phyloP scores from a whole-genome alignment of 2,888 invertebrate species.

The Heliconius ismenius region DNA sequence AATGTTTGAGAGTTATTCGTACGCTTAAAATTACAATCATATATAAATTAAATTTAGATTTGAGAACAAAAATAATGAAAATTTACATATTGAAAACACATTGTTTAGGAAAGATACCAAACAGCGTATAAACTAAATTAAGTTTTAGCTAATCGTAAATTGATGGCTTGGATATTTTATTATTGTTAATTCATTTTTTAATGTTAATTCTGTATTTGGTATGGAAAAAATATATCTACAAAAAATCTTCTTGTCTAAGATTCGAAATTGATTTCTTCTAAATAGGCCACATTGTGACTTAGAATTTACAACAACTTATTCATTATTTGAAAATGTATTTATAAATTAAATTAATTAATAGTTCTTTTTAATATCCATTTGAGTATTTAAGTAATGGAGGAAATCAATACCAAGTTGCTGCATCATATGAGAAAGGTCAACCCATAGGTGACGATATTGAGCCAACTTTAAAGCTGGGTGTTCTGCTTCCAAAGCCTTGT shows the following conservation, averaged over 20 bases:
- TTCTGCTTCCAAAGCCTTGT: conserved; percentile 83
- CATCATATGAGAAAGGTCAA: conserved; percentile 89
- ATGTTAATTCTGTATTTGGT: no score
- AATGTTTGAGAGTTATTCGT: background rate
- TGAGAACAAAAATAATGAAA: background rate
- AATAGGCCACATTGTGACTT: no score
- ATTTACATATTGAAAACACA: background rate
- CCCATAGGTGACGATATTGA: conserved; percentile 86
- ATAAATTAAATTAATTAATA: background rate
- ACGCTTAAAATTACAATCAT: background rate
- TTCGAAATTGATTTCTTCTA: no score
- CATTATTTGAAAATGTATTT: background rate
- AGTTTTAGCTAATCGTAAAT: no score
- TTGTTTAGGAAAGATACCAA: background rate
- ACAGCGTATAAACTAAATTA: no score
- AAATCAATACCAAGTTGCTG: conserved; percentile 83
- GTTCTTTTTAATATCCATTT: background rate
- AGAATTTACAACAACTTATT: no score
- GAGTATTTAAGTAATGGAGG: background rate
- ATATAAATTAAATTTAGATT: background rate
- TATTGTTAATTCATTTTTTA: no score
- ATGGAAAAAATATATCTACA: no score
- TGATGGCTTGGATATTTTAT: no score
- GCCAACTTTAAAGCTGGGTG: conserved; percentile 85
- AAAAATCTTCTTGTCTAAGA: no score